Evolutionary conservation across 2,888 invertebrate species (phyloP).

Genomic region (Lordiphosa andalusiaca): DNA sequence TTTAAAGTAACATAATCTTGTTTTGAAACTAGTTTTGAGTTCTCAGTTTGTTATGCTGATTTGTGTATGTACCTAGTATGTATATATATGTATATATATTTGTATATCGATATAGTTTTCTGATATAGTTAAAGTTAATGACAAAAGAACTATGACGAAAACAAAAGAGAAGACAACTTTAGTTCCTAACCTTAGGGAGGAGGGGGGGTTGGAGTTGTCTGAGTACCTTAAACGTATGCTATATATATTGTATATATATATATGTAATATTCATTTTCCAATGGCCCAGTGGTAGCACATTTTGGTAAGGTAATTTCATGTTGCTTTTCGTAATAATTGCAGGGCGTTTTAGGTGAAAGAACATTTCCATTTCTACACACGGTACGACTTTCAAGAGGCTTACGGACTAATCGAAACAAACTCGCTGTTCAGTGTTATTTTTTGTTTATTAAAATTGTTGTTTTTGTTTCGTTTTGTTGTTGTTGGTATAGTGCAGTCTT

Average conservation of each 20-base stretch:
- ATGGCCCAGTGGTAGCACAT: conserved; percentile 29
- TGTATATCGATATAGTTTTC: conserved; percentile 8
- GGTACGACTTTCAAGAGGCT: conserved; percentile 18
- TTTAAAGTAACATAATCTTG: conserved; percentile 7
- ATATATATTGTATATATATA: conserved; percentile 19
- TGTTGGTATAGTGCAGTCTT: conserved; percentile 80
- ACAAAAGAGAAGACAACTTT: conserved; percentile 7
- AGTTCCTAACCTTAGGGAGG: no score
- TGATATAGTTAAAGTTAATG: conserved; percentile 6
- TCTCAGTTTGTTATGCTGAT: conserved; percentile 17
- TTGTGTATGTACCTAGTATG: conserved; percentile 9
- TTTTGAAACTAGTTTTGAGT: conserved; percentile 43
- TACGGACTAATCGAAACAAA: conserved; percentile 7
- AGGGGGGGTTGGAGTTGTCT: no score
- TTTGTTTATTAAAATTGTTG: conserved; percentile 15
- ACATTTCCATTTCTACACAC: conserved; percentile 15
- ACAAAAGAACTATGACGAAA: conserved; percentile 12
- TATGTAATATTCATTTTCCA: conserved; percentile 17
- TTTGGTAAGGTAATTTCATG: conserved; percentile 58
- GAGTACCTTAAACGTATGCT: not conserved
- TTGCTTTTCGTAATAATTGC: conserved; percentile 56
- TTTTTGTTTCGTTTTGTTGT: conserved; percentile 42
- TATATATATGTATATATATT: conserved; percentile 14
- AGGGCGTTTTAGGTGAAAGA: conserved; percentile 36
- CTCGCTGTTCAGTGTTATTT: conserved; percentile 21